Conservation (phyloP, 23 tunicate genomes). For the Halocynthia roretzi region DNA sequence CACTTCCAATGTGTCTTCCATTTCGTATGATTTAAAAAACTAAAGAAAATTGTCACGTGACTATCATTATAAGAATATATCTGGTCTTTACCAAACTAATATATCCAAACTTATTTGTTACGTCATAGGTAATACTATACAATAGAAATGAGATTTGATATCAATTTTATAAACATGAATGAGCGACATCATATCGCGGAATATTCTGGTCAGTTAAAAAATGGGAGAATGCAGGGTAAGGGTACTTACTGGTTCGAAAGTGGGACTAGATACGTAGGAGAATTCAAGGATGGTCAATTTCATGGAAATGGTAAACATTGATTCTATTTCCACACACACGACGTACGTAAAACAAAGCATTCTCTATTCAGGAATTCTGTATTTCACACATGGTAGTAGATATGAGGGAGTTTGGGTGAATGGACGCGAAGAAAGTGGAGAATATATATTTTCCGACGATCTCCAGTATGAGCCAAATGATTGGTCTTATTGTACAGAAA, state of each 20-base stretch:
- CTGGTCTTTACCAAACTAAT: too few relatives aligned
- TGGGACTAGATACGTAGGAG: conserved; percentile 58
- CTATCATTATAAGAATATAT: too few relatives aligned
- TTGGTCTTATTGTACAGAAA: conserved; percentile 45
- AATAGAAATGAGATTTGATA: not conserved
- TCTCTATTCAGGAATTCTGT: conserved; percentile 30
- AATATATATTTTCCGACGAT: conserved; percentile 36
- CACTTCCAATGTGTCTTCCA: too few relatives aligned
- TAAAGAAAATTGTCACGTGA: too few relatives aligned
- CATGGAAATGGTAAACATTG: conserved; percentile 50
- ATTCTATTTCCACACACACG: too few relatives aligned
- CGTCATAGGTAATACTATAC: not conserved
- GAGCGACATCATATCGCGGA: conserved; percentile 23
- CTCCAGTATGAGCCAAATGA: conserved; percentile 33
- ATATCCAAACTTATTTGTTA: not conserved
- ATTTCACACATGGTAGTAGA: conserved; percentile 37
- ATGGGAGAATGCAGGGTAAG: conserved; percentile 55
- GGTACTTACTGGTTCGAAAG: conserved; percentile 51
- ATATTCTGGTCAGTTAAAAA: conserved; percentile 34
- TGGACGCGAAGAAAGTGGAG: conserved; percentile 33
- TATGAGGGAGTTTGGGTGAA: conserved; percentile 36
- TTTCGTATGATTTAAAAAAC: too few relatives aligned
- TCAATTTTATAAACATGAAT: not conserved
- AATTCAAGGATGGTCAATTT: conserved; percentile 52
- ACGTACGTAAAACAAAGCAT: not conserved